These are phyloP conservation scores for Chrysocyon brachyurus DNA, from an alignment of 2,797 vertebrate species.

Conservation along the genomic window DNA sequence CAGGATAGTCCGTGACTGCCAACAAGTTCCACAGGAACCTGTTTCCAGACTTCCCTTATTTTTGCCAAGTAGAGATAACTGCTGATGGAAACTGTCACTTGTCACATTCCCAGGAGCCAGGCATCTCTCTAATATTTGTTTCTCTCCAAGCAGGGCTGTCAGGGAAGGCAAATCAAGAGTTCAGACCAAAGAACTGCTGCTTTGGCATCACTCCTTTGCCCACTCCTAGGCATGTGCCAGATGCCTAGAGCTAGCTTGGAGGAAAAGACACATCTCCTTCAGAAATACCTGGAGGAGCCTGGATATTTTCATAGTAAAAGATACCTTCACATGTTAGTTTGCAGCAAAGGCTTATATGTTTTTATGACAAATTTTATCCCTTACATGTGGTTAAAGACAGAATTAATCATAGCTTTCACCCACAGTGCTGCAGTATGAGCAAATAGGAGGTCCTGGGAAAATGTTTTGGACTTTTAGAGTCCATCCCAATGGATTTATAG, in stretches of 20 bases:
- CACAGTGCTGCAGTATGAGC: not conserved
- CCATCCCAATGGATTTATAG: not conserved
- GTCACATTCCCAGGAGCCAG: conserved; percentile 45
- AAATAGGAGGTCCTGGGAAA: not conserved
- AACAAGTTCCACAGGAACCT: not conserved
- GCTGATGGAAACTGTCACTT: conserved; percentile 64
- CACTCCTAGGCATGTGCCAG: not conserved
- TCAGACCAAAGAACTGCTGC: not conserved
- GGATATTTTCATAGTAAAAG: not conserved
- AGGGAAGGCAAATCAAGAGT: conserved; percentile 25
- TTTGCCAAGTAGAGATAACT: conserved; percentile 55
- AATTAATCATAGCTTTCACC: conserved; percentile 1
- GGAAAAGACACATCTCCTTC: not conserved
- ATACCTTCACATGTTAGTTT: not conserved
- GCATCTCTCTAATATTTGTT: conserved; percentile 43
- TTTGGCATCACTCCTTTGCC: not conserved
- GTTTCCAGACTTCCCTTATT: conserved; percentile 12
- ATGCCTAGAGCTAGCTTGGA: not conserved
- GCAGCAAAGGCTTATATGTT: conserved; percentile 12
- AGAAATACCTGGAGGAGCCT: not conserved
- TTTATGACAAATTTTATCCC: not conserved
- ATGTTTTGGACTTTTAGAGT: conserved; percentile 1
- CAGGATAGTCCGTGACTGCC: not conserved
- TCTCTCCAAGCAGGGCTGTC: not conserved
- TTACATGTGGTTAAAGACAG: not conserved